Conservation (phyloP, 1,140 invertebrate genomes). For the Danaus plexippus region DNA sequence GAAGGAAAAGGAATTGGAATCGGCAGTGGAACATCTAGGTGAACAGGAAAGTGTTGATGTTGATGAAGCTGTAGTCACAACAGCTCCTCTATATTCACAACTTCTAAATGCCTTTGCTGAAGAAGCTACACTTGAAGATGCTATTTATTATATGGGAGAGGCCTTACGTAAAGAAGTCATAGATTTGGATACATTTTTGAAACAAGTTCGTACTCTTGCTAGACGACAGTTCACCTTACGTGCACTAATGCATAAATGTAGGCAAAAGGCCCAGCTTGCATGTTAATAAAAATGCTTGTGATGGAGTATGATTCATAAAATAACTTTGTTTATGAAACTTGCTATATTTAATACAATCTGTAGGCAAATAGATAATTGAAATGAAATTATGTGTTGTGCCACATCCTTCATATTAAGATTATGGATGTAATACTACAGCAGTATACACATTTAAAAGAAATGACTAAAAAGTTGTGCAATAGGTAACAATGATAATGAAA, state of each 20-base stretch:
- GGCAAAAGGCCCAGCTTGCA: conserved; percentile 93
- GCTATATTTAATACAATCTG: too few species aligned
- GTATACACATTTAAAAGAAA: too few species aligned
- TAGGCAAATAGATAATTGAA: too few species aligned
- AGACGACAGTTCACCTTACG: conserved; percentile 96
- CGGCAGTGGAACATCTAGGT: conserved; percentile 83
- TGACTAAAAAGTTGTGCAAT: too few species aligned
- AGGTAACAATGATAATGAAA: too few species aligned
- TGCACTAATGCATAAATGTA: conserved; percentile 96
- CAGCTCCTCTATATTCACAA: conserved; percentile 97
- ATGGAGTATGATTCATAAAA: neutral
- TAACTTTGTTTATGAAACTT: too few species aligned
- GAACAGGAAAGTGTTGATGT: conserved; percentile 89
- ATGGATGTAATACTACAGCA: too few species aligned
- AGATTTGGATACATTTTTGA: conserved; percentile 96
- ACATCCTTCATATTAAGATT: too few species aligned
- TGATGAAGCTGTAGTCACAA: conserved; percentile 97
- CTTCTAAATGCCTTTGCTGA: conserved; percentile 96
- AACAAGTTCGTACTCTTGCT: conserved; percentile 95
- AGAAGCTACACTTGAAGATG: conserved; percentile 98
- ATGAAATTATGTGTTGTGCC: too few species aligned
- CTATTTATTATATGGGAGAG: conserved; percentile 98
- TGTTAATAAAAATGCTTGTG: conserved; percentile 56
- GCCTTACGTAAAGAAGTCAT: conserved; percentile 93
- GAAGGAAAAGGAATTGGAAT: conserved; percentile 89